Evolutionary conservation across 2,113 vertebrate species (phyloP).

Genomic region (Xenopus laevis): DNA sequence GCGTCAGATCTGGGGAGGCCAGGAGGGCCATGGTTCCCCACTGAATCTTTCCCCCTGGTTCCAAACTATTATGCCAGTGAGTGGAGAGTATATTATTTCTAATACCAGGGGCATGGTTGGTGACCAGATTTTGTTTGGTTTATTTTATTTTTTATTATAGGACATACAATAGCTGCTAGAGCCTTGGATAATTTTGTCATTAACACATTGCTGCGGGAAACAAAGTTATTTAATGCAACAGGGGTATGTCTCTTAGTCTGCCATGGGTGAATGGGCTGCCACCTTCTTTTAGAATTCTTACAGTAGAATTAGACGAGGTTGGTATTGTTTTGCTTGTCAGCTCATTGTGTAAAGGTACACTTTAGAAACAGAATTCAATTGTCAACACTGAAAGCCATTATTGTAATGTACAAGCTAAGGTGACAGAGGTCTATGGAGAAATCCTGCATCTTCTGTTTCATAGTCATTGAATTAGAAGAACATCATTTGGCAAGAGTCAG

Average conservation of each 20-base stretch:
- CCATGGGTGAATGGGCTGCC: conserved; percentile 28
- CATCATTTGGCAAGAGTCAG: conserved; percentile 22
- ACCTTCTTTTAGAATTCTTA: conserved; percentile 12
- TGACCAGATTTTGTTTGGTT: no score
- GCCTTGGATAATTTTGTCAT: no score
- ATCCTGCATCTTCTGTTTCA: neutral
- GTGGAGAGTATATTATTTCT: no score
- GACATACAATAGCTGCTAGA: no score
- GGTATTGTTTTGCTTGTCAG: conserved; percentile 10
- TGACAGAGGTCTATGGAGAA: conserved; percentile 31
- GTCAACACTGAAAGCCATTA: conserved; percentile 7
- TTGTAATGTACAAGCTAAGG: conserved; percentile 18
- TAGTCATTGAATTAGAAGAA: conserved; percentile 23
- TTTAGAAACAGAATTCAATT: conserved; percentile 29
- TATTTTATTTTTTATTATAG: no score
- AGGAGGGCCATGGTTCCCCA: no score
- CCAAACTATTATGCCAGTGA: no score
- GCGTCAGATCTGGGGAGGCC: no score
- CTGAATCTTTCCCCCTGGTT: no score
- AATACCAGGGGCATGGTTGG: no score
- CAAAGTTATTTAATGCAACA: no score
- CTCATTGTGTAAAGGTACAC: conserved; percentile 15
- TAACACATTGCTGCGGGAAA: no score
- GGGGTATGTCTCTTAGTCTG: neutral
- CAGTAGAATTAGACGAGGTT: neutral